Percentiles rank a stretch among this genome's conserved stretches.
Conservation (phyloP, 2,113 vertebrate genomes). For the human region GRCh38 chr5:141901501-141902000, state of each 20-base stretch:
- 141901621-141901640: background rate
- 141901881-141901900: background rate
- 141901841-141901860: conserved; percentile 68
- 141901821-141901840: conserved; percentile 58
- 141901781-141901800: conserved; percentile 56
- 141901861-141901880: conserved; percentile 43
- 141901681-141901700: background rate
- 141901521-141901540: background rate
- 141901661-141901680: background rate
- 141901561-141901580: conserved; percentile 31
- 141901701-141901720: conserved; percentile 30
- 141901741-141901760: conserved; percentile 5
- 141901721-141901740: background rate
- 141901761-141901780: conserved; percentile 62
- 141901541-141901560: background rate
- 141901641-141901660: background rate
- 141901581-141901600: background rate
- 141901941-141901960: background rate
- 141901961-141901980: background rate
- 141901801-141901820: conserved; percentile 67
- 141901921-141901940: background rate
- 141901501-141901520: background rate
- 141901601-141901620: background rate
- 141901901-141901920: background rate
- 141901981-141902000: background rate